Conservation (phyloP, 2,113 vertebrate genomes). For the Colossoma macropomum region DNA sequence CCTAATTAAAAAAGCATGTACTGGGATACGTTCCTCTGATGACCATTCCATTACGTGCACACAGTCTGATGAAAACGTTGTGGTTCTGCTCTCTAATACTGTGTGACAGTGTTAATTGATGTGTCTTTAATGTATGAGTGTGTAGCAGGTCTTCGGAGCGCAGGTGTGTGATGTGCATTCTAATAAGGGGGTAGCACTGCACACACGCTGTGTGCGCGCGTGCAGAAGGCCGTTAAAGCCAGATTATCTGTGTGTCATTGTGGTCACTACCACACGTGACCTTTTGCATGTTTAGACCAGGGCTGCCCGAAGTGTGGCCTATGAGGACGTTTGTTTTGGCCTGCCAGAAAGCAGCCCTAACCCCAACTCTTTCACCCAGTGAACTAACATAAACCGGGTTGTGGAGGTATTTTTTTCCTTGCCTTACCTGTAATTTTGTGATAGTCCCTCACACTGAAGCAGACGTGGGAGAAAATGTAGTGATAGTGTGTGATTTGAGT, state of each 20-base stretch:
- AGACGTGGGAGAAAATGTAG: too few relatives aligned
- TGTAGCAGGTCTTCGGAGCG: conserved; percentile 18
- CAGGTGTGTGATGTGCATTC: not conserved
- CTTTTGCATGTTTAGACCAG: not conserved
- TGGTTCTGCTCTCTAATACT: conserved; percentile 22
- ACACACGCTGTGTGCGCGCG: not conserved
- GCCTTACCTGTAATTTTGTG: too few relatives aligned
- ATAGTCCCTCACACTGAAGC: too few relatives aligned
- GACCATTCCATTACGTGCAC: not conserved
- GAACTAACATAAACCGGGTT: too few relatives aligned
- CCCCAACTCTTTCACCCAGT: too few relatives aligned
- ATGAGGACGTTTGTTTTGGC: too few relatives aligned
- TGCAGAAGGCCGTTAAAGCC: conserved; percentile 3
- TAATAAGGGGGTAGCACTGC: not conserved
- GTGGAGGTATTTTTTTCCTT: too few relatives aligned
- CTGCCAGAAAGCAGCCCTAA: too few relatives aligned
- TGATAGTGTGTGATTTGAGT: too few relatives aligned
- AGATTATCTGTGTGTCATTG: conserved; percentile 16
- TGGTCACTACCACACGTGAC: not conserved
- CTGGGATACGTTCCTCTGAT: not conserved
- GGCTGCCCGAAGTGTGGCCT: too few relatives aligned
- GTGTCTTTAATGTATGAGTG: conserved; percentile 1
- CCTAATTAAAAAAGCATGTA: not conserved
- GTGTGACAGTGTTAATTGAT: conserved; percentile 16
- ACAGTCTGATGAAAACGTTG: not conserved